These are phyloP conservation scores for Butorides virescens DNA, from an alignment of 2,113 vertebrate species.

Conservation along the genomic window DNA sequence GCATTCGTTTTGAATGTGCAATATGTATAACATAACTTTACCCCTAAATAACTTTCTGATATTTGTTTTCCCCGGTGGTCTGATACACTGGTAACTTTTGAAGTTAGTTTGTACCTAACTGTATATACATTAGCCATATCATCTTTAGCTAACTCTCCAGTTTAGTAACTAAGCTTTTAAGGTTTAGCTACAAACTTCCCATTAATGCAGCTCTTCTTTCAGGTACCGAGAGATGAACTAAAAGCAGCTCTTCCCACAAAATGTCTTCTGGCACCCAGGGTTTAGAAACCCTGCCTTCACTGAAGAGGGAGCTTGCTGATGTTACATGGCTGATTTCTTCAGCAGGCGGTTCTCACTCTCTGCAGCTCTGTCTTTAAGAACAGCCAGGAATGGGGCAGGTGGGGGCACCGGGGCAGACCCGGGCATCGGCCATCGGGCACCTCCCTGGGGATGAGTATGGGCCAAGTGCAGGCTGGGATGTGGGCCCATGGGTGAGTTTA, in stretches of 20 bases:
- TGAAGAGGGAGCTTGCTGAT: background rate
- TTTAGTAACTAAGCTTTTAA: background rate
- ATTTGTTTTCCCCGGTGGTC: too few relatives aligned
- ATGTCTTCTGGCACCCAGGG: background rate
- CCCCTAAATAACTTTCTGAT: background rate
- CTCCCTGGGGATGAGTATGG: too few relatives aligned
- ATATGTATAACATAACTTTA: background rate
- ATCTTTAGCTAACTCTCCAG: background rate
- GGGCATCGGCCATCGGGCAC: fast-evolving
- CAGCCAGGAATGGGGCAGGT: background rate
- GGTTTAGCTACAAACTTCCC: background rate
- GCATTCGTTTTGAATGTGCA: background rate
- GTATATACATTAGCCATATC: background rate
- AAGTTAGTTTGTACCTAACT: background rate
- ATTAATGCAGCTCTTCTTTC: background rate
- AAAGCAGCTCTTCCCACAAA: background rate
- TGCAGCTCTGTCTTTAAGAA: background rate
- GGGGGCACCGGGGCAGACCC: background rate
- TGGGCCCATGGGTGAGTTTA: background rate
- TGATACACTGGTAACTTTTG: background rate
- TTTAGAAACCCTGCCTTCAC: background rate
- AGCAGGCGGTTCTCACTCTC: fast-evolving
- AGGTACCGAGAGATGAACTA: background rate
- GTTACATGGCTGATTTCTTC: background rate
- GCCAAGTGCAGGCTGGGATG: fast-evolving